These are phyloP conservation scores for Ypsolopha sequella DNA, from an alignment of 2,888 invertebrate species.

Conservation along the genomic window DNA sequence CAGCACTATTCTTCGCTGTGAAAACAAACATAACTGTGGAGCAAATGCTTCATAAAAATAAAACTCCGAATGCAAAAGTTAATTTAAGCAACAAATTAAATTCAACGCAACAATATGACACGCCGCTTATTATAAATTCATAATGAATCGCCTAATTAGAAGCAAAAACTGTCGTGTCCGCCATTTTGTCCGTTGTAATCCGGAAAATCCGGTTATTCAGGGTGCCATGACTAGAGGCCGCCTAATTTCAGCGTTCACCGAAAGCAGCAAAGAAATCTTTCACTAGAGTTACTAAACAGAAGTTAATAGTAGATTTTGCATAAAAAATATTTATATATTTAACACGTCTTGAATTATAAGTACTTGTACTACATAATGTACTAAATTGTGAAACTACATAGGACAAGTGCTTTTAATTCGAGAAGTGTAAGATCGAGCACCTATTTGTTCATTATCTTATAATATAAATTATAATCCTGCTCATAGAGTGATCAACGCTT, in stretches of 20 bases:
- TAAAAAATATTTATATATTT: too few relatives aligned
- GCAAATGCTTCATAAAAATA: not conserved
- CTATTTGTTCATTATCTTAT: too few relatives aligned
- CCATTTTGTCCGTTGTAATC: constrained; percentile 22
- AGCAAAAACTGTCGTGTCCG: constrained; percentile 15
- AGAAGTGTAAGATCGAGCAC: too few relatives aligned
- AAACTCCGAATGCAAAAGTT: not conserved
- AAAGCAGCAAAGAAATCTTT: not conserved
- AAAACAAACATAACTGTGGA: not conserved
- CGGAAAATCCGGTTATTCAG: constrained; percentile 11
- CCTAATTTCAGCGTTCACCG: not conserved
- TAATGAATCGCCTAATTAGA: constrained; percentile 4
- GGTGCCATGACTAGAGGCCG: too few relatives aligned
- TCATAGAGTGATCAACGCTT: not conserved
- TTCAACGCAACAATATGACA: not conserved
- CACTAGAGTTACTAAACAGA: too few relatives aligned
- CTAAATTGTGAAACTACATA: too few relatives aligned
- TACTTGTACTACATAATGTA: too few relatives aligned
- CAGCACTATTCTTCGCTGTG: not conserved
- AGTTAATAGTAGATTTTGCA: too few relatives aligned
- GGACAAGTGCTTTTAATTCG: too few relatives aligned
- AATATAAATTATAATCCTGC: too few relatives aligned
- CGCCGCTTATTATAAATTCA: constrained; percentile 1
- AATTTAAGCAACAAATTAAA: constrained; percentile 1
- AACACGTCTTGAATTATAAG: too few relatives aligned